A percentile compares a stretch with the other conserved stretches of the same genome.
Evolutionary conservation across 2,888 invertebrate genomes (phyloP).

Genomic region (Agonopterix alstromeriana): DNA sequence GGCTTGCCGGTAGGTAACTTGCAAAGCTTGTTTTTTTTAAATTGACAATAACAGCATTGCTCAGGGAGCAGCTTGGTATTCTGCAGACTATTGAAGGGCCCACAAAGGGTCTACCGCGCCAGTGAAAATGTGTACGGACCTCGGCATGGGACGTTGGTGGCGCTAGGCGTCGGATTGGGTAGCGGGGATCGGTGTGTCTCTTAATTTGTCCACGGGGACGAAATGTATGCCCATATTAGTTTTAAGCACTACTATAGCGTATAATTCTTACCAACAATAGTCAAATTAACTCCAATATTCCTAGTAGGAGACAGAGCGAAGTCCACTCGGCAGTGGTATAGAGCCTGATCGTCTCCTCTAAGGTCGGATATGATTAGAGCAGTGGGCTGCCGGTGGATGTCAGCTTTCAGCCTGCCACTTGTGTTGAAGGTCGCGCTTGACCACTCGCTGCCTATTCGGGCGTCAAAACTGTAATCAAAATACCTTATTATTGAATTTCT

Average conservation of each 20-base stretch:
- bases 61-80: too few relatives aligned
- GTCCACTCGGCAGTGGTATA: slow-evolving; percentile 78
- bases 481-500: neutral
- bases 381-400: slow-evolving; percentile 42
- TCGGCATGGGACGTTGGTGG: too few relatives aligned
- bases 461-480: slow-evolving; percentile 51
- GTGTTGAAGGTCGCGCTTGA: slow-evolving; percentile 51
- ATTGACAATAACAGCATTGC: too few relatives aligned
- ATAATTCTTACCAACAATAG: slow-evolving; percentile 64
- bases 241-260: neutral
- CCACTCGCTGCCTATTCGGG: slow-evolving; percentile 54
- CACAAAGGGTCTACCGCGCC: too few relatives aligned
- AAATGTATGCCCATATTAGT: too few relatives aligned
- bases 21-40: too few relatives aligned
- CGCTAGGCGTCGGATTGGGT: neutral
- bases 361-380: slow-evolving; percentile 43
- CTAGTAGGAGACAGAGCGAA: slow-evolving; percentile 75
- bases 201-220: too few relatives aligned
- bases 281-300: slow-evolving; percentile 73
- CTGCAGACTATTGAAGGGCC: too few relatives aligned
- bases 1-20: too few relatives aligned
- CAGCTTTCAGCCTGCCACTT: slow-evolving; percentile 39
- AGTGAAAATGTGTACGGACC: too few relatives aligned
- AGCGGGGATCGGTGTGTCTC: too few relatives aligned
- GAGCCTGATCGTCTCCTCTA: slow-evolving; percentile 55